Base-by-base conservation (phyloP, 2,797 vertebrate species). In the Pelobates cultripes region DNA sequence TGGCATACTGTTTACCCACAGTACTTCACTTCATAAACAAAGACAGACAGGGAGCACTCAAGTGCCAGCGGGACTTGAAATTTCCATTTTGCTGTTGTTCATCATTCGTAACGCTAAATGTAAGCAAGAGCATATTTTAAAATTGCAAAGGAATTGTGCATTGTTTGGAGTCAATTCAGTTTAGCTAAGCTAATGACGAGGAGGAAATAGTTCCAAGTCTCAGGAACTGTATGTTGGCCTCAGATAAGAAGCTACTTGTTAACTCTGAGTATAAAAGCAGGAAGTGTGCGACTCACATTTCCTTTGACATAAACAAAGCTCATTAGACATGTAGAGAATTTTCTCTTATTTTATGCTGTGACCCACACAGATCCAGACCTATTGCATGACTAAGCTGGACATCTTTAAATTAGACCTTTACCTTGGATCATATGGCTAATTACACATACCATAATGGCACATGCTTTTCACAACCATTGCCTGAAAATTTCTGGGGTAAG, bases 201-300 rank as follows among this genome's bases (percentile, higher is more conserved):
- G 91, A 94, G 97, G 96, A 97, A 97, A 94, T 93, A 89, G 93
- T 94, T 95, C 87, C 85, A 92, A 82, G 85, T 94, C 93, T 94
- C 94, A 90, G 96, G 95, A 96, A 95, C 94, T 92, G 93, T 98
- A 95, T 98, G 97, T 91, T 90, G 92, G 88, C 91, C 83, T 86
- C 89, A 97, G 97, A 99, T 99, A 99, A 98, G 96, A 90, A 81
- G 94, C 92, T 89, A 90, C 93, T 95, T 96, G 91, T 96, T 97
- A 96, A 97, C 43, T 96, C 96, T 89, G 88, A 94, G 94, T 94
- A 93, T 95, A 94, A 95, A 96, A 91, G 95, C 97, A 99, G 97
- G 98, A 99, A 99, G 95, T 77, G 88, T 94, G 95, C 97, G 95
- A 95, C 94, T 92, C 93, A 94, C 93, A 93, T 94, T 97, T 97